Conservation (phyloP, 2,113 vertebrate species). For the Trichechus manatus region DNA sequence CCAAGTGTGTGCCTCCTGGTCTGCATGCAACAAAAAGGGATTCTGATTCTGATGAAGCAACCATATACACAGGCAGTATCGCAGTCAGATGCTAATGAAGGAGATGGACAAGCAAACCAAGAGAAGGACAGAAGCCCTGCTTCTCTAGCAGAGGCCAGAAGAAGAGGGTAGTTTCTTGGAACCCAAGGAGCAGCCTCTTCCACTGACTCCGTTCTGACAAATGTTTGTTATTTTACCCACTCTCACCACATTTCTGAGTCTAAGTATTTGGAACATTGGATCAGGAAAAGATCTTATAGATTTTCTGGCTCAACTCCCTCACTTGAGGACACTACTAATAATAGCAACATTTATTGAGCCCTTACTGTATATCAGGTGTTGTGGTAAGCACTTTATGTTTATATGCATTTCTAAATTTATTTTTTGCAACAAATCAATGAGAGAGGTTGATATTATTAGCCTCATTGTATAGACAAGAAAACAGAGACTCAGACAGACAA, state of each 20-base stretch:
- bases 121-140: background rate
- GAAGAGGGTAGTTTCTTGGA: background rate
- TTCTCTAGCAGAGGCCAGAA: background rate
- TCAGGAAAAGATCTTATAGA: background rate
- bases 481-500: background rate
- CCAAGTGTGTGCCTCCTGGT: background rate
- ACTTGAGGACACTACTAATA: background rate
- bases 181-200: background rate
- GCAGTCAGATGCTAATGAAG: background rate
- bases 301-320: background rate
- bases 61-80: background rate
- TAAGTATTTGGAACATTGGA: background rate
- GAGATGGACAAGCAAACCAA: background rate
- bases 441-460: background rate
- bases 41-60: background rate
- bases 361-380: background rate
- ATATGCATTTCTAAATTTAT: background rate
- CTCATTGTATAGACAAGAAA: background rate
- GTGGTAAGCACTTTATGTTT: conserved; percentile 11
- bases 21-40: background rate
- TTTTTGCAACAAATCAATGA: conserved; percentile 4
- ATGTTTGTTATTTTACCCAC: background rate
- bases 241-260: background rate
- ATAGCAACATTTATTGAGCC: background rate
- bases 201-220: background rate